Evolutionary conservation across 1,140 invertebrate genomes (phyloP), one percentile per base, ranked within the genome.

Genomic region (Steinernema khuongi): DNA sequence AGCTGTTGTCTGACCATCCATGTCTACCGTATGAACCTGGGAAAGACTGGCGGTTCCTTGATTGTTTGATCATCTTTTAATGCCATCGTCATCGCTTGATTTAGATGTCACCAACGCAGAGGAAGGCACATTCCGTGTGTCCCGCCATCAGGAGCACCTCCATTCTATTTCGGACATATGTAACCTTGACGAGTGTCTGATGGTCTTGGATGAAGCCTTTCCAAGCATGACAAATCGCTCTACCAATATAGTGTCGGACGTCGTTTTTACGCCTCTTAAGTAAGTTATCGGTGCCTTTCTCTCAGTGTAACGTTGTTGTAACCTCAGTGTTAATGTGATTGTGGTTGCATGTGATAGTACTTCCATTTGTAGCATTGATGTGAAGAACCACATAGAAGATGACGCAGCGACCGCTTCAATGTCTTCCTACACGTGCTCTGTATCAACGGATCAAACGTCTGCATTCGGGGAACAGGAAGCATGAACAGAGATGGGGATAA

Each of bases 101-200:
- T 66, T 68, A 85, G 83, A 84, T 74, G 78, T 85, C 14, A 79
- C 83, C 26, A 84, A 83, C 36, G 74, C 80, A 1, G 83, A 84
- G 73, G 83, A 84, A 77, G 83, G 83, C 69, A 85, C 82, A 33
- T 84, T 84, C 71, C 81, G 83, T 19, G 74, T 84, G 36, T 84
- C 83, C 14, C 72, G 82, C 11, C 80, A 85, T 67, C 80, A 85
- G 36, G 83, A 84, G 74, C 75, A 75, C 50, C 73, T 77, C 36
- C 74, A 81, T 41, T 71, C 79, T 31, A 71, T 84, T 29, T 83
- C 84, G 22, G 83, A 84, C 76, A 73, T 85, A 29, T 84, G 82
- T 66, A 85, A 81, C 67, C 44, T 84, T n/a, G 81, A 83, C 44
- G 83, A 83, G 70, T 79, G 80, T 71, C 78, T 84, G 33, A 73